phyloP scores from a whole-genome alignment of 1,140 invertebrate species.

The Pseudomyrmex sp. region DNA sequence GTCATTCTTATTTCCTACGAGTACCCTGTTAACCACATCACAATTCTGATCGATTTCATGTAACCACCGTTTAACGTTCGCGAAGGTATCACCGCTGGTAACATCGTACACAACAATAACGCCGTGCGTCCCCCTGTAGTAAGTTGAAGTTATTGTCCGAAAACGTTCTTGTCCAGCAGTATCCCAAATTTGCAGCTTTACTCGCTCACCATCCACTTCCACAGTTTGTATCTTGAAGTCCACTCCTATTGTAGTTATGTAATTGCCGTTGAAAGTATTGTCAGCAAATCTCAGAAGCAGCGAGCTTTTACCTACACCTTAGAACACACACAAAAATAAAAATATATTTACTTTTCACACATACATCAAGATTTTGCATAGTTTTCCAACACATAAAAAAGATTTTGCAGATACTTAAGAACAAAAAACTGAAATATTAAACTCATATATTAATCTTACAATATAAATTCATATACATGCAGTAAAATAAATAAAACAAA shows the following conservation, averaged over 20 bases:
- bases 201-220: conserved; percentile 96
- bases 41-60: conserved; percentile 99
- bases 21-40: conserved; percentile 99
- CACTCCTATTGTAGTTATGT: conserved; percentile 99
- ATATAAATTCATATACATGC: too few relatives aligned
- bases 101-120: conserved; percentile 99
- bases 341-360: neutral
- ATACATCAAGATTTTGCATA: conserved; percentile 11
- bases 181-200: conserved; percentile 99
- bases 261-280: conserved; percentile 99
- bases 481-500: neutral
- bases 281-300: conserved; percentile 98
- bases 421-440: neutral
- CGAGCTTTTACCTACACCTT: conserved; percentile 99
- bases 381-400: neutral
- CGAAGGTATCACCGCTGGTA: conserved; percentile 99
- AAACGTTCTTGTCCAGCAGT: conserved; percentile 97
- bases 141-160: conserved; percentile 97
- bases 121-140: conserved; percentile 99
- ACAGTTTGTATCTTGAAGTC: conserved; percentile 99
- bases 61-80: conserved; percentile 98
- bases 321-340: conserved; percentile 76
- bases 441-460: too few relatives aligned
- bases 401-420: too few relatives aligned
- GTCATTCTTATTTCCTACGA: conserved; percentile 99